Evolutionary conservation across 1,140 invertebrate genomes (phyloP), one percentile per base, ranked within the genome.

Genomic region (Drosophila bipectinata): DNA sequence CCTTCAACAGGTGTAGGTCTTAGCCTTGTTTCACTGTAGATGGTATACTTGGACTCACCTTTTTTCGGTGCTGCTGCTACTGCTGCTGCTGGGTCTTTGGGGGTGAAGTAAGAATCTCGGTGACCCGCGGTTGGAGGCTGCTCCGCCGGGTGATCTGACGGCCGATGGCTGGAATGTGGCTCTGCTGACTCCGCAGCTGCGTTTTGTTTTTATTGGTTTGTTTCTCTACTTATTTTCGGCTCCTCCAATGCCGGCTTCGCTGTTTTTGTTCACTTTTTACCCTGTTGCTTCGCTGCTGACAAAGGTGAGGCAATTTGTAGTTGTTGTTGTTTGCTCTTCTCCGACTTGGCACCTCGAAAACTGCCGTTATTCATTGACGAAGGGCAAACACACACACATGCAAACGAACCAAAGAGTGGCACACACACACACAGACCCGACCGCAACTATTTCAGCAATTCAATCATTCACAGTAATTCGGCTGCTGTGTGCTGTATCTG

Each of bases 361-460:
- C 44, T 71, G 67, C 67, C 67, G 67, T 71, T 71, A 69, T 69
- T 71, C 67, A 71, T 48, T 71, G 64, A 18, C 67, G 64, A 71
- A 69, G 52, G 64, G 66, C 66, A 67, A 24, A 26, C 28, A 15
- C 30, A 37, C 44, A 47, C 52, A 55, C 41, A 54, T 10, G 57
- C 1, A 28, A 0, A 24, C 15, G 21, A 15, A 15, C 15, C 21
- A 56, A 39, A 30, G 18, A 39, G 18, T 26, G 18, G 26, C 15
- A 72, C 3, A 32, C 51, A 39, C 9, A 5, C 10, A 8, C 28
- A 32, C 51, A 39, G 6, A 5, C 10, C 4, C 28, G 26, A 56
- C 21, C 26, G 15, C 26, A 52, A 69, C 47, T 57, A 49, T 49
- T 62, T 62, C 26, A 41, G 51, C 49, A 69, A 49, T 71, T 71